phyloP scores from a whole-genome alignment of 2,113 vertebrate species.

The Pelobates fuscus region DNA sequence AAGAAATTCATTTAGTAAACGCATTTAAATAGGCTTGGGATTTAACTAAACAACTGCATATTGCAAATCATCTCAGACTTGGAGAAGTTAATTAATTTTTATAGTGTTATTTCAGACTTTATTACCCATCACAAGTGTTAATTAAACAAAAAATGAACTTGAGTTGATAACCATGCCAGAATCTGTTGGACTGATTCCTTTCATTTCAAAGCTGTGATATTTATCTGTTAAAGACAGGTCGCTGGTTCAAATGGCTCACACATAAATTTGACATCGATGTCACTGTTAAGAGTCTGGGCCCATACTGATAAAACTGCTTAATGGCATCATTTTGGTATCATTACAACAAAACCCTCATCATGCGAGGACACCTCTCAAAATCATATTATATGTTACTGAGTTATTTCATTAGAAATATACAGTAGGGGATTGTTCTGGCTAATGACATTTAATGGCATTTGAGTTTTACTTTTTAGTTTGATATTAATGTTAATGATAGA shows the following conservation, averaged over 20 bases:
- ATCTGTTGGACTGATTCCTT: conserved; percentile 9
- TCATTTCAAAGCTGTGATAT: conserved; percentile 17
- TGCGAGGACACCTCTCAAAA: not conserved
- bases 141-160: conserved; percentile 69
- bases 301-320: conserved; percentile 12
- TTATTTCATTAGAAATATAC: too few relatives aligned
- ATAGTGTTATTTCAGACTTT: conserved; percentile 60
- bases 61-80: conserved; percentile 53
- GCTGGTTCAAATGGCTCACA: conserved; percentile 11
- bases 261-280: conserved; percentile 11
- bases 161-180: conserved; percentile 59
- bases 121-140: conserved; percentile 62
- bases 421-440: too few relatives aligned
- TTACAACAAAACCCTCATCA: not conserved
- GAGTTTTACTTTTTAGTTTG: too few relatives aligned
- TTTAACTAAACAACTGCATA: conserved; percentile 64
- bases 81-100: conserved; percentile 71
- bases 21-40: conserved; percentile 50
- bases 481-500: too few relatives aligned
- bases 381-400: too few relatives aligned
- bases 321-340: not conserved
- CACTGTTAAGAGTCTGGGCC: not conserved
- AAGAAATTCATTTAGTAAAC: too few relatives aligned
- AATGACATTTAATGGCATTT: too few relatives aligned
- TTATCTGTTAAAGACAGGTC: conserved; percentile 24